These are phyloP conservation scores for Scaptodrosophila latifasciaeformis DNA, from an alignment of 2,888 invertebrate species.

Conservation along the genomic window DNA sequence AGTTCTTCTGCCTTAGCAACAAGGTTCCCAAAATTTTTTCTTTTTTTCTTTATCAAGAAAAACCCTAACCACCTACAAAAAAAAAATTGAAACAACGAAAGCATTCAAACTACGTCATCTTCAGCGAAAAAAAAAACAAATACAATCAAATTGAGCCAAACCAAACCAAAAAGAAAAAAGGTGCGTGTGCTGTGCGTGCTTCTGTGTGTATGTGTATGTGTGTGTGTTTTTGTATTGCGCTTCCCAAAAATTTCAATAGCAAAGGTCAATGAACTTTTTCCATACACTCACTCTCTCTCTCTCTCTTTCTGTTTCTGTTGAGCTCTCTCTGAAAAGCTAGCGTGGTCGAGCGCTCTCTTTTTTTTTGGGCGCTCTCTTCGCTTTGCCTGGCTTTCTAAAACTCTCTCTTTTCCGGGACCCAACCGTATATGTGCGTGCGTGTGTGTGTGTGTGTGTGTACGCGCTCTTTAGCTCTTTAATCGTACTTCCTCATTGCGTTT, in stretches of 20 bases:
- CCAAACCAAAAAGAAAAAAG: too few relatives aligned
- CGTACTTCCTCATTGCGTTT: constrained; percentile 61
- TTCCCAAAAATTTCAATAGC: constrained; percentile 70
- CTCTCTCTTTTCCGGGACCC: constrained; percentile 9
- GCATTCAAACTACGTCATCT: too few relatives aligned
- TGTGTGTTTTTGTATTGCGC: constrained; percentile 33
- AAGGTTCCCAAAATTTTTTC: neutral
- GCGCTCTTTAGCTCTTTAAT: constrained; percentile 19
- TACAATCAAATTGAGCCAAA: too few relatives aligned
- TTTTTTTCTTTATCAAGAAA: too few relatives aligned
- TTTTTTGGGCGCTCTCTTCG: constrained; percentile 3
- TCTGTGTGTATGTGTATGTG: constrained; percentile 7
- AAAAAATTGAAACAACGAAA: too few relatives aligned
- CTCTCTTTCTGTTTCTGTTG: too few relatives aligned
- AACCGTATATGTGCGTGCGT: neutral
- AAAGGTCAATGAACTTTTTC: constrained; percentile 73
- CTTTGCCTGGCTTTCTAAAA: constrained; percentile 7
- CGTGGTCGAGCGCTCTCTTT: constrained; percentile 8
- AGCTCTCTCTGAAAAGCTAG: too few relatives aligned
- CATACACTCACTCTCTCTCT: too few relatives aligned
- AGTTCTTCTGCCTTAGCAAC: too few relatives aligned
- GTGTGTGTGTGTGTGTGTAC: constrained; percentile 5
- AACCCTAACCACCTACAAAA: too few relatives aligned
- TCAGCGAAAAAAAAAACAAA: too few relatives aligned
- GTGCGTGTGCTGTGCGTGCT: too few relatives aligned